Evolutionary conservation across 2,888 invertebrate genomes (phyloP), one percentile per base, ranked within the genome.

Genomic region (Lithosia quadra): DNA sequence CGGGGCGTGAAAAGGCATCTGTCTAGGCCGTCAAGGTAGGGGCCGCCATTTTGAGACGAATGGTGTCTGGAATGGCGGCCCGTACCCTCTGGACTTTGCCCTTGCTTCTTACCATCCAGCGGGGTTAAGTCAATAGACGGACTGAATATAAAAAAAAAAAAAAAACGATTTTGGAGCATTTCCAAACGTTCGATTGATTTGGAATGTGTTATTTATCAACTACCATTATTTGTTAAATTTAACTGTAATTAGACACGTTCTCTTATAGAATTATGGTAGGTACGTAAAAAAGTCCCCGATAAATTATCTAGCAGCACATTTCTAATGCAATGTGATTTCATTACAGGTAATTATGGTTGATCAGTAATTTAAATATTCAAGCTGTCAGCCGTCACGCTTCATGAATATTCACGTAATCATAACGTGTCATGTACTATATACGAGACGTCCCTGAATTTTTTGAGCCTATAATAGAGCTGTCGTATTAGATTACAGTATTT

Each of bases 351-450:
- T 79, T 75, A 73, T 69, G 63, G 24, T 59, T 64, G 65, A 77
- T 79, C 74, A 74, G 79, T 77, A 77, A 76, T 80, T 82, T 76
- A 77, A 80, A 77, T 82, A 82, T 82, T 77, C 69, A 67, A 80
- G 72, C 70, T 72, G 72, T 72, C 78, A 82, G 71, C 75, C 72
- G 65, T 73, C 71, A 76, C 72, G 58, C 49, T 59, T 73, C 74
- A 80, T 82, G 73, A 77, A 82, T 82, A 82, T 81, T 77, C 76
- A 77, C 69, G 55, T 73, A 76, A 82, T 82, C 74, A 79, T 72
- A 13, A 66, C 64, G 65, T 79, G 74, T 68, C 82, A 78, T 78
- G 70, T 78, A 80, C 70, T 73, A 73, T 80, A 68, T 71, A 53
- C 59, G 60, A 68, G 69, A 56, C 68, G 69, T 71, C 61, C 59